Base-by-base conservation (phyloP, 2,888 invertebrate species). In the Idaea straminata region DNA sequence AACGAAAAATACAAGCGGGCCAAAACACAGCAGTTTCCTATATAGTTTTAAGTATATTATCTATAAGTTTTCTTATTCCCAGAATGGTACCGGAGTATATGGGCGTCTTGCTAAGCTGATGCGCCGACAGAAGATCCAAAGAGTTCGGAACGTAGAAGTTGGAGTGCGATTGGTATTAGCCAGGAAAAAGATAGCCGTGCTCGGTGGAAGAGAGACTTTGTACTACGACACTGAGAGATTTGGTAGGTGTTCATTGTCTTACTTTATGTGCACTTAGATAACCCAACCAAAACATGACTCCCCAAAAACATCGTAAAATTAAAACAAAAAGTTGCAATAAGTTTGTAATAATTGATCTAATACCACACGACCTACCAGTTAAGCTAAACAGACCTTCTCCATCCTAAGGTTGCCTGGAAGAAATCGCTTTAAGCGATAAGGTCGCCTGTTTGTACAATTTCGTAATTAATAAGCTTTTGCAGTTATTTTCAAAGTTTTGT, bases 11-110 rank as follows among this genome's bases (percentile, higher is more conserved):
- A 15, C 6, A 58, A n/a, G n/a, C 0, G 15, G 15, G 4, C 4
- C 5, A 4, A 36, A 36, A 36, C 0, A 4, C 4, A 36, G 10
- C 5, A 58, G 15, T 5, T 58, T 58, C 58, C 6, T 25, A 3
- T 3, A 1, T 3, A 25, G 25, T 25, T 25, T 25, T 25, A 36
- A 36, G 10, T 34, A 66, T 25, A 57, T 38, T 35, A 10, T 6
- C 65, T 61, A 10, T n/a, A 13, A n/a, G 57, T 15, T 10, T 10
- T 36, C 25, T 15, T 47, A n/a, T 63, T 62, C 5, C 61, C 63
- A 95, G 95, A 96, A 96, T 79, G 96, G 96, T 5, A 96, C 96
- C 3, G 96, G 96, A 5, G 94, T 96, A 59, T 96, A 96, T 78
- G 94, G 95, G 0, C 94, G 95, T 65, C 88, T 96, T 1, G 96